Evolutionary conservation across 2,113 vertebrate species (phyloP), one percentile per base, ranked within the genome.

Genomic region (Sinosuthora webbiana): DNA sequence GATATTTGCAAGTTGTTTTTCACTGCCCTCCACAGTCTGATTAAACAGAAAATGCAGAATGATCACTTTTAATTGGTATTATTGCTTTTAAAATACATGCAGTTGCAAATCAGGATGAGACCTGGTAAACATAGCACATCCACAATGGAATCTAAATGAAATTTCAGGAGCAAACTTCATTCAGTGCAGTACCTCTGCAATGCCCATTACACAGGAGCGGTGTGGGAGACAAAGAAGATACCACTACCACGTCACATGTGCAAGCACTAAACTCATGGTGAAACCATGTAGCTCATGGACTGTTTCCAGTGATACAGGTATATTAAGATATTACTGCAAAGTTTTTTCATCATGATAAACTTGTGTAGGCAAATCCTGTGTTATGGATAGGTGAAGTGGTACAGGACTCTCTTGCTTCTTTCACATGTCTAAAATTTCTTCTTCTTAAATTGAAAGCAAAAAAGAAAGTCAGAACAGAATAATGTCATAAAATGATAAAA

Each of bases 131-230:
- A 42, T 23, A 20, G 50, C 23, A 45, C 4, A 65, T 3, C 9
- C 2, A 6, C 0, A 0, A 11, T 39, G 35, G 55, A 87, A 92
- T 60, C 31, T 8, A 86, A 64, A 45, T 3, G 2, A 35, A 81
- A 70, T 81, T 87, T 81, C 50, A 63, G 67, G 30, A 81, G 47
- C 14, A 77, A 70, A 42, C 5, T 69, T 65, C 6, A 56, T 69
- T 52, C 49, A 25, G 0, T 1, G 37, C 45, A 65, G 28, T 14
- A 52, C 7, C 9, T 68, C 39, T 2, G 0, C 39, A 59, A 37
- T 28, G 11, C 5, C 53, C 8, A 12, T 45, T 33, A 30, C 13
- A 20, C 7, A 57, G 16, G 11, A 45, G 19, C 5, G 2, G 37
- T 22, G 15, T 57, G n/a, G 20, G 71, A 87, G 23, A 57, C 55